Evolutionary conservation across 2,888 invertebrate species (phyloP), one percentile per base, ranked within the genome.

Genomic region (Ectemnius cavifrons): DNA sequence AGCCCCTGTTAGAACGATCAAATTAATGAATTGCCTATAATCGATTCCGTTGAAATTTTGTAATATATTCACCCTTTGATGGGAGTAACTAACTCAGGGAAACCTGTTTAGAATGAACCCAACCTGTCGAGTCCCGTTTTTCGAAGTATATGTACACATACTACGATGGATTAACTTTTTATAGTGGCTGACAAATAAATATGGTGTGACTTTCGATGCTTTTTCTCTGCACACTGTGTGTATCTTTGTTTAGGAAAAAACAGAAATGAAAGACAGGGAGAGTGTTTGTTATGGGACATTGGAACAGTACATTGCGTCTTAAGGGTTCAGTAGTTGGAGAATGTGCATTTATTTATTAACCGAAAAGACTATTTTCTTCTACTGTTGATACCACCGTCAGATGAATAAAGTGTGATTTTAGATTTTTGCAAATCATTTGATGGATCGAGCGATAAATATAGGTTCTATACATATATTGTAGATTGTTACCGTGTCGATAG

Each of bases 261-360:
- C 23, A 23, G 23, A 37, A 37, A 37, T 0, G 37, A 37, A 37
- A 37, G 1, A 37, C 8, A 37, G 37, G 8, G 37, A 37, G 37
- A 37, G 8, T 0, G 37, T 37, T 8, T 11, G 4, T 37, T 6
- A 11, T 37, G 37, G 37, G 8, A 37, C 1, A 11, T 8, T 37
- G 37, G 5, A 37, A 6, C 11, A 37, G 37, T 37, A 11, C 8
- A 37, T 37, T 37, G 1, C 37, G 37, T 11, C 37, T 37, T 37
- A 13, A 28, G 47, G 13, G 27, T 27, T 11, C 27, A 20, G 20
- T 46, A 16, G 23, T 63, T n/a, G 8, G 28, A 28, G 1, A 61
- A 49, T 56, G 56, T 57, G 61, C 28, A 64, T 68, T 68, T 68
- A 77, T 77, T 71, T 71, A 56, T 66, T 61, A 59, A 52, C 62